phyloP scores from a whole-genome alignment of 2,113 vertebrate genomes.

The Bujurquina vittata region DNA sequence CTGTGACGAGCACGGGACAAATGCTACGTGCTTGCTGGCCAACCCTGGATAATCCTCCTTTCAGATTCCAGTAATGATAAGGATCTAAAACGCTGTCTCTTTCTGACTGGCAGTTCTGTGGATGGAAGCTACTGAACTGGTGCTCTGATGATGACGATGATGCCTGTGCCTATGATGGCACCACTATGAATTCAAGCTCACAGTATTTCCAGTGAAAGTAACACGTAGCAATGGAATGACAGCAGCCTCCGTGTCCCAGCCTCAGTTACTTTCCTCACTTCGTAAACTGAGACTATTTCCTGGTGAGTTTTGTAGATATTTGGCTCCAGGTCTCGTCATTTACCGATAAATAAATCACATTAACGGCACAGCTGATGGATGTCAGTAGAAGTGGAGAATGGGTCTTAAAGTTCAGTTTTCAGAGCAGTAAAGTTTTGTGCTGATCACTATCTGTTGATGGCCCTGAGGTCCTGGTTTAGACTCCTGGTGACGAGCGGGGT shows the following conservation, averaged over 20 bases:
- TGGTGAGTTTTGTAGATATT: not conserved
- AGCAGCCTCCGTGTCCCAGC: not conserved
- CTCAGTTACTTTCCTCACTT: not conserved
- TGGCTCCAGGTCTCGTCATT: slow-evolving; percentile 4
- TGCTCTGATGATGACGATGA: too few species aligned
- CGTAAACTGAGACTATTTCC: not conserved
- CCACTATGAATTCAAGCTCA: not conserved
- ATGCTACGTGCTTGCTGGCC: too few species aligned
- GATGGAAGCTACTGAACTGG: too few species aligned
- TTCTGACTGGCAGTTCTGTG: too few species aligned
- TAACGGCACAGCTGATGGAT: not conserved
- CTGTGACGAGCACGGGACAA: too few species aligned
- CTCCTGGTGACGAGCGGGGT: not conserved
- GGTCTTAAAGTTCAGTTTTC: not conserved
- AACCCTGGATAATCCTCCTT: too few species aligned
- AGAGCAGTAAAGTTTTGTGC: not conserved
- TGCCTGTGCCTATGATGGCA: not conserved
- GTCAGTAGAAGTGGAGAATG: not conserved
- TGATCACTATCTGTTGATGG: not conserved
- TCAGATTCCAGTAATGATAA: too few species aligned
- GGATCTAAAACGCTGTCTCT: too few species aligned
- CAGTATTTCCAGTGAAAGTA: too few species aligned
- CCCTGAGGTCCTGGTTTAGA: not conserved
- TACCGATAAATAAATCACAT: not conserved
- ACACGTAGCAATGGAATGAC: too few species aligned